A percentile compares a stretch with the other conserved stretches of the same genome.
These are phyloP conservation scores for Eumerus sabulonum DNA, from an alignment of 2,888 invertebrate genomes.

Conservation along the genomic window DNA sequence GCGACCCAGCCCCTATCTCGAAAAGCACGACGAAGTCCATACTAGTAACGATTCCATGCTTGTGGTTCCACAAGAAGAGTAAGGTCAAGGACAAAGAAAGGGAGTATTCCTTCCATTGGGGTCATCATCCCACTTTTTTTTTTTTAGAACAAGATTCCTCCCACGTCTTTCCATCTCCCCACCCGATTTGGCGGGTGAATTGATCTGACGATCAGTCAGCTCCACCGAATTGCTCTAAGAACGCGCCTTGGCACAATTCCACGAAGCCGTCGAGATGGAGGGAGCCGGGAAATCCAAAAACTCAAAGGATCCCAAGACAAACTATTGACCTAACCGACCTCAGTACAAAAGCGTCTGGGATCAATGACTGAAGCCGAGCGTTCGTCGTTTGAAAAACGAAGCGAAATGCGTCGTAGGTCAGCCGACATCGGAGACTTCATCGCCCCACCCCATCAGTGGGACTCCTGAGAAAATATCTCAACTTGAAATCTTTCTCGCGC, in stretches of 20 bases:
- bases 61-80: conserved; percentile 83
- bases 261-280: conserved; percentile 87
- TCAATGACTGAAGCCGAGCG: conserved; percentile 80
- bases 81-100: conserved; percentile 80
- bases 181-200: conserved; percentile 87
- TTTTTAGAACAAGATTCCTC: conserved; percentile 81
- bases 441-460: conserved; percentile 72
- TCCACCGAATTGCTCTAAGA: conserved; percentile 91
- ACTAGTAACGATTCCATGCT: conserved; percentile 91
- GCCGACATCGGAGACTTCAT: conserved; percentile 77
- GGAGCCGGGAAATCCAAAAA: conserved; percentile 82
- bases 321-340: conserved; percentile 69
- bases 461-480: conserved; percentile 75
- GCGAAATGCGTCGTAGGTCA: conserved; percentile 80
- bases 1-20: conserved; percentile 64
- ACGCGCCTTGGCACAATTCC: conserved; percentile 89
- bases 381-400: conserved; percentile 79
- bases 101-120: conserved; percentile 70
- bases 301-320: conserved; percentile 73
- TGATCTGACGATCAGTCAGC: conserved; percentile 87
- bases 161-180: conserved; percentile 91
- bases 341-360: conserved; percentile 79
- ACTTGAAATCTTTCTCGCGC: conserved; percentile 69
- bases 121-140: conserved; percentile 26
- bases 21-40: conserved; percentile 79